A percentile compares a stretch with the other conserved stretches of the same genome.
These are phyloP conservation scores for Polylopha cassiicola DNA, from an alignment of 2,888 invertebrate genomes.

Conservation along the genomic window DNA sequence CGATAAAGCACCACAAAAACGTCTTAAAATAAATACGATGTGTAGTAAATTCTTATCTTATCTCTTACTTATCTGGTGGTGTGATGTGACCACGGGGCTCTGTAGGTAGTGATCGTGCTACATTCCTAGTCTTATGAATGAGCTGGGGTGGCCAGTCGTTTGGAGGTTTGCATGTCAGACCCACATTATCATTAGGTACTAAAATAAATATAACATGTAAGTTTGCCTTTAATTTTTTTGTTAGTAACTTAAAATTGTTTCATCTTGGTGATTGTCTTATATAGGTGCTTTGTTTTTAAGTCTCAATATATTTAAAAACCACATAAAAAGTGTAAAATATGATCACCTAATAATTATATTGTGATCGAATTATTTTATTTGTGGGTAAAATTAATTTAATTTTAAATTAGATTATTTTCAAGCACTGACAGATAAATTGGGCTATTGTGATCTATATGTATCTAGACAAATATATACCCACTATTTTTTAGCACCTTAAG, in stretches of 20 bases:
- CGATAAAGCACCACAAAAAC: conserved; percentile 3
- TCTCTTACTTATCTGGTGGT: conserved; percentile 20
- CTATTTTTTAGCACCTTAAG: conserved; percentile 3
- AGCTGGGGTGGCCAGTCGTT: conserved; percentile 23
- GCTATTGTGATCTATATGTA: neutral
- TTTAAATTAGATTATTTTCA: too few species aligned
- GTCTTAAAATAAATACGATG: neutral
- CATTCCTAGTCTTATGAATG: conserved; percentile 30
- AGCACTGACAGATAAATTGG: too few species aligned
- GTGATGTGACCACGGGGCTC: conserved; percentile 19
- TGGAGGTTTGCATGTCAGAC: neutral
- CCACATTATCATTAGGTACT: neutral
- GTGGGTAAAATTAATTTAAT: too few species aligned
- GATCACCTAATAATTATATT: too few species aligned
- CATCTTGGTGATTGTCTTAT: too few species aligned
- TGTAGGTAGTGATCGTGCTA: conserved; percentile 22
- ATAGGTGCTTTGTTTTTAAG: too few species aligned
- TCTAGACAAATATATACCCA: neutral
- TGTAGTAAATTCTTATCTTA: conserved; percentile 10
- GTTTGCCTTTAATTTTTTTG: too few species aligned
- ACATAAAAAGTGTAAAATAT: too few species aligned
- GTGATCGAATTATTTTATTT: too few species aligned
- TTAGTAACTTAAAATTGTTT: too few species aligned
- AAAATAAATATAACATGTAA: neutral
- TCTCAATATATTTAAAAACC: too few species aligned